Conservation (phyloP, 2,797 vertebrate genomes). For the Falco biarmicus region DNA sequence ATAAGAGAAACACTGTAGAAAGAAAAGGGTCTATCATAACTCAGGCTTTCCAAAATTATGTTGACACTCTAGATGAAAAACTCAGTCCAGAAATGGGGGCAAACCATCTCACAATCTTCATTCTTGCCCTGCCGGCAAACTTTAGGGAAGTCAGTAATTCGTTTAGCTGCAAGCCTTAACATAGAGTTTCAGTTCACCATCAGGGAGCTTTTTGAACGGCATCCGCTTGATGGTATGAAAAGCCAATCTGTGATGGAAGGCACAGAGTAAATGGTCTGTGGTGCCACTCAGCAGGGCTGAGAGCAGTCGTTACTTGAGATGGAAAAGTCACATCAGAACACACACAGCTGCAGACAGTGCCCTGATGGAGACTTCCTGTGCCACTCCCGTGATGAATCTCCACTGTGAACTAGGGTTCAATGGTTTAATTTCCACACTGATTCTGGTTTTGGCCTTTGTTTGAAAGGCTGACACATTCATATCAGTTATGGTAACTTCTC, state of each 20-base stretch:
- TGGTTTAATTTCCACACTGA: background rate
- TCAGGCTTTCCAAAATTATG: background rate
- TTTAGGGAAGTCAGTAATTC: background rate
- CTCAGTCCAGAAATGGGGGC: background rate
- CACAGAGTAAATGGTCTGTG: background rate
- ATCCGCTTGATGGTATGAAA: background rate
- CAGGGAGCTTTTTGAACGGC: background rate
- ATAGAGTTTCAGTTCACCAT: background rate
- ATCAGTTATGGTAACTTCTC: background rate
- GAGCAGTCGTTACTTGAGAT: background rate
- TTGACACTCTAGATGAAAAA: background rate
- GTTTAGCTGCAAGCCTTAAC: background rate
- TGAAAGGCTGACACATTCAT: background rate
- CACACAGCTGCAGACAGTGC: background rate
- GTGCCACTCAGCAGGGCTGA: background rate
- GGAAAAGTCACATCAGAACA: background rate
- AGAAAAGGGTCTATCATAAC: background rate
- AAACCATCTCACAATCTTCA: background rate
- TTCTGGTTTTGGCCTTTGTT: background rate
- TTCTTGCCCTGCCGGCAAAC: background rate
- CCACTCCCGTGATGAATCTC: background rate
- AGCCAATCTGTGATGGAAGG: background rate
- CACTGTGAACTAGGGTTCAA: background rate
- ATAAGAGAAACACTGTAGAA: slow-evolving; percentile 60
- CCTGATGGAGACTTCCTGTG: background rate